Percentiles rank a stretch among this genome's conserved stretches.
Conservation (phyloP, 2,888 invertebrate genomes). For the Gari tellinella region DNA sequence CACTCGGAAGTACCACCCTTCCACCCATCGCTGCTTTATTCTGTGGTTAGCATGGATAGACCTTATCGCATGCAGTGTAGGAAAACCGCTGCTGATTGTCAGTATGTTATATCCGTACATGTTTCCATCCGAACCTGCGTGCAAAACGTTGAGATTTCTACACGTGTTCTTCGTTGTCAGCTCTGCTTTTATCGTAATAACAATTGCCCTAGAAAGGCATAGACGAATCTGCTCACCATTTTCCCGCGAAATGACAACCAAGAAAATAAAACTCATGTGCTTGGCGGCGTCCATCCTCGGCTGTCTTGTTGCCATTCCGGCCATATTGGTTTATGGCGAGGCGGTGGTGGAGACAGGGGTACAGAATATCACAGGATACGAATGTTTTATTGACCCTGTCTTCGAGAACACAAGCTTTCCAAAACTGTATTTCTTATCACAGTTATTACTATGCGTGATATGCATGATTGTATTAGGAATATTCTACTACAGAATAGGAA, state of each 20-base stretch:
- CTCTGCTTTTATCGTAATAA: slow-evolving; percentile 71
- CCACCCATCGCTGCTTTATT: slow-evolving; percentile 71
- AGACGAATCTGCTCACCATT: slow-evolving; percentile 72
- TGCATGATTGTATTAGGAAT: slow-evolving; percentile 53
- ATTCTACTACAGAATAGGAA: slow-evolving; percentile 66
- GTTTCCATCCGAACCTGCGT: slow-evolving; percentile 67
- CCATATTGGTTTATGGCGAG: slow-evolving; percentile 65
- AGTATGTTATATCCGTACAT: slow-evolving; percentile 71
- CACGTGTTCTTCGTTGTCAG: slow-evolving; percentile 67
- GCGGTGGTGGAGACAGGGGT: slow-evolving; percentile 63
- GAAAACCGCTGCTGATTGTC: slow-evolving; percentile 71
- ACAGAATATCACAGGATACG: slow-evolving; percentile 64
- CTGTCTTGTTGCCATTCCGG: slow-evolving; percentile 64
- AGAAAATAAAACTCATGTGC: slow-evolving; percentile 62
- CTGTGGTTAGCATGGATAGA: slow-evolving; percentile 71
- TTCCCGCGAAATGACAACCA: slow-evolving; percentile 60
- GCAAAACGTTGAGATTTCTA: slow-evolving; percentile 65
- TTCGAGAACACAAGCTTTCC: slow-evolving; percentile 62
- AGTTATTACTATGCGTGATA: slow-evolving; percentile 59
- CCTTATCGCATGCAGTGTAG: slow-evolving; percentile 66
- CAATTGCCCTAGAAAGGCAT: slow-evolving; percentile 73
- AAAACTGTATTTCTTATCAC: slow-evolving; percentile 57
- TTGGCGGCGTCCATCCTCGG: slow-evolving; percentile 60
- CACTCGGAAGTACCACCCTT: slow-evolving; percentile 65
- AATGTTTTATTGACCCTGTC: slow-evolving; percentile 69